Base-by-base conservation (phyloP, 2,797 vertebrate species). In the Mus spretus region DNA sequence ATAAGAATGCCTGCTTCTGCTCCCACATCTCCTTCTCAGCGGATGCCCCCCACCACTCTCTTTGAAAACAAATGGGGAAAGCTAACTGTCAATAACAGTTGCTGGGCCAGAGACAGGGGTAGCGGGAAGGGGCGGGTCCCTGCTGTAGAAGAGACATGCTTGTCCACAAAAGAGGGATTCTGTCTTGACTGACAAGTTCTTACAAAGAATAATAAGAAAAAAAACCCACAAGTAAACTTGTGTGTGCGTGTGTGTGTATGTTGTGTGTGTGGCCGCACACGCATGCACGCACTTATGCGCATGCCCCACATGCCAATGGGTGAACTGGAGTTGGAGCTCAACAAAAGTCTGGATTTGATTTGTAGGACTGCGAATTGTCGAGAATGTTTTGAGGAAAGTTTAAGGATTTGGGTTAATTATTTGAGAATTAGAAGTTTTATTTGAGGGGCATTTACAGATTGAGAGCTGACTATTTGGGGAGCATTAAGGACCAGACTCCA, bases 401-500 rank as follows among this genome's bases (percentile, higher is more conserved):
- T 86, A 90, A 97, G 94, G 93, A 98, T 96, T 97, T 97, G 74
- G 94, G 83, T 40, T 40, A 53, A 93, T 15, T 97, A 91, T 95
- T 97, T 91, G 86, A 97, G 84, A 96, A 97, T 97, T 96, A 94
- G 67, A 90, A 82, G 81, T 97, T 94, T 97, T 96, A 94, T 97
- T 93, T 93, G 93, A 59, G 95, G 89, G n/a, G 96, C 47, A 86
- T 91, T 89, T 94, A 50, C 72, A 80, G 90, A 96, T 97, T 82
- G 95, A 91, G 74, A 88, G 12, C 10, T 79, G 47, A 65, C 34
- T 92, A 61, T 93, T 96, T 95, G 70, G 94, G 47, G 93, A 93
- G 31, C 89, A 65, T 90, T 95, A 97, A 70, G 31, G 44, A 40
- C 75, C n/a, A 95, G 89, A 79, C 57, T 89, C 75, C 80, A 40